Base-by-base conservation (phyloP, 30 jellyfish, hydroid and myxozoan species). In the Cassiopea andromeda region DNA sequence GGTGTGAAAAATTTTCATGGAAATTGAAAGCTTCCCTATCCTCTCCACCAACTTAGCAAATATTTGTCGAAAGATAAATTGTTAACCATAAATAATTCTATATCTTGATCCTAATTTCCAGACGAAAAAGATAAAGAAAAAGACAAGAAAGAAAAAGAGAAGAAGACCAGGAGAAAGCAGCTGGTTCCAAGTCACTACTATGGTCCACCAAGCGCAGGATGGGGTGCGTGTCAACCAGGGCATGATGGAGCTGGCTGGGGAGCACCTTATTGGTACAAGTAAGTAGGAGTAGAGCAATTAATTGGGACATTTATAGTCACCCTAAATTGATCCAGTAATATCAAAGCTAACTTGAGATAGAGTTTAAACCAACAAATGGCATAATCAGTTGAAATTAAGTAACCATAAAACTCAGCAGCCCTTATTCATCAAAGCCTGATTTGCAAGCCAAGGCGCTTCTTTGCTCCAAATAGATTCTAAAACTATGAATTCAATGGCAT, bases 191-290 rank as follows among this genome's bases (percentile, higher is more conserved):
- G 92, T 79, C 99, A 96, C 72, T 96, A 96, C 82, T 96, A 96
- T 81, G 99, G 99, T 45, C 98, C 98, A 47, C 99, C 99, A 0
- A 96, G 99, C 76, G 99, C 99, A 19, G 99, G 99, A 82, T 96
- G 99, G 99, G 99, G 99, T 19, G 99, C 98, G 7, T 96, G 88
- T 83, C 94, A 89, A n/a, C 99, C 99, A 59, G 99, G 99, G 1
- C 97, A 92, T 54, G 92, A 98, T 18, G 99, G 99, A 9, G 97
- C 97, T 7, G 99, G 99, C 38, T 96, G 99, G 99, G 99, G 99
- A 15, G 98, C 97, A 46, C 99, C 99, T 3, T 96, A 96, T 75
- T 96, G 99, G 99, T 91, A 91, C 97, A 95, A 95, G 99, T 95
- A 92, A 92, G 99, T 95, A 8, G 70, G 73, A 64, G 27, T 17